phyloP scores from a whole-genome alignment of 2,113 vertebrate genomes.

The Cyanocitta stelleri region DNA sequence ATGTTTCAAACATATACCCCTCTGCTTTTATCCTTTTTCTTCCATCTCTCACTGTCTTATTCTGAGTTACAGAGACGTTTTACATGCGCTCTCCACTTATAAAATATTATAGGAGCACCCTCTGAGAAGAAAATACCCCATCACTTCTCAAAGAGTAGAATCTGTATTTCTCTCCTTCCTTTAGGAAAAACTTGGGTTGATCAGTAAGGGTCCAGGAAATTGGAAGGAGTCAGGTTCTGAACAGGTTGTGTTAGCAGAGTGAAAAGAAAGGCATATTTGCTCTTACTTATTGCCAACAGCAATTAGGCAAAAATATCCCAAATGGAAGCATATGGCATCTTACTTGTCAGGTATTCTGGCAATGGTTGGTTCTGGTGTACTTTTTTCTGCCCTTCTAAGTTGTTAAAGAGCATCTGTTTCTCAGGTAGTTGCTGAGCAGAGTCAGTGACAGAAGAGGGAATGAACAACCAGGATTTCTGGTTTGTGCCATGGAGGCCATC shows the following conservation, averaged over 20 bases:
- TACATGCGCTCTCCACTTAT: background rate
- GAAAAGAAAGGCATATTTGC: background rate
- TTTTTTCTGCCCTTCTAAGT: background rate
- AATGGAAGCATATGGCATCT: background rate
- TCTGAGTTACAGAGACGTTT: background rate
- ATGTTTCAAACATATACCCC: background rate
- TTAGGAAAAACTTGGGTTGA: background rate
- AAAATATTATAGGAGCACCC: background rate
- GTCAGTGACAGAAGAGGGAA: background rate
- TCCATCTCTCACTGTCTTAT: background rate
- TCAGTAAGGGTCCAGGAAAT: background rate
- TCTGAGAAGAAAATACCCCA: background rate
- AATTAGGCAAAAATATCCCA: background rate
- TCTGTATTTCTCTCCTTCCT: background rate
- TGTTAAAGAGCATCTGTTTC: background rate
- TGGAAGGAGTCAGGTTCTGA: background rate
- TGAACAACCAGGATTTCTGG: background rate
- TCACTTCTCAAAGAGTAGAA: background rate
- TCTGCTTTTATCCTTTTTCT: background rate
- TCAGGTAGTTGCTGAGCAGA: background rate
- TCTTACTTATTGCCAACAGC: background rate
- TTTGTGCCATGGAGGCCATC: accelerated
- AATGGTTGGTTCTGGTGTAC: background rate
- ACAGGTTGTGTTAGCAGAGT: background rate
- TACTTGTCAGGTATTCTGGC: background rate